phyloP scores from a whole-genome alignment of 2,113 vertebrate species.

The Amblyopsis rosae region DNA sequence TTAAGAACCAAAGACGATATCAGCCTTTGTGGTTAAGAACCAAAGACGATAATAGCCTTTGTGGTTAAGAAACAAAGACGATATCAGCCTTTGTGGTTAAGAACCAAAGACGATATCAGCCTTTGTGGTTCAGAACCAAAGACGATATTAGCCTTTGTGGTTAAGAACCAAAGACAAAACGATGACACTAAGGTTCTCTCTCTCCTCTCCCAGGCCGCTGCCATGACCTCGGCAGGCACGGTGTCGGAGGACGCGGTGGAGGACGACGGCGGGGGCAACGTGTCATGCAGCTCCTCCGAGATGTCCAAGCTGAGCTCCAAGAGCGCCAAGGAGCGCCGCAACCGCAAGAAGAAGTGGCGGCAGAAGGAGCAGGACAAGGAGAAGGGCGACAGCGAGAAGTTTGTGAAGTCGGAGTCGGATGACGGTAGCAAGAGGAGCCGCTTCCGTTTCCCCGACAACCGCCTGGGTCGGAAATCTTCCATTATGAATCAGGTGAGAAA shows the following conservation, averaged over 20 bases:
- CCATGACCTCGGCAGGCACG: constrained; percentile 94
- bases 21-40: too few relatives aligned
- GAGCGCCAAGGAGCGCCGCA: constrained; percentile 95
- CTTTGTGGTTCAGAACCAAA: too few relatives aligned
- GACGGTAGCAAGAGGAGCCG: constrained; percentile 94
- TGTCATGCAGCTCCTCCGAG: constrained; percentile 94
- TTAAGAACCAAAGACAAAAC: too few relatives aligned
- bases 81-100: too few relatives aligned
- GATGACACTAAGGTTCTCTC: background rate
- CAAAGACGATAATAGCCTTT: too few relatives aligned
- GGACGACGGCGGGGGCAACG: constrained; percentile 87
- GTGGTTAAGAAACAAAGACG: too few relatives aligned
- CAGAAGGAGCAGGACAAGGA: constrained; percentile 96
- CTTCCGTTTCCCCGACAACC: constrained; percentile 90
- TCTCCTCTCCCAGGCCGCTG: constrained; percentile 78
- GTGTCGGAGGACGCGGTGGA: constrained; percentile 94
- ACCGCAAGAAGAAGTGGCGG: constrained; percentile 90
- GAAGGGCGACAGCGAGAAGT: constrained; percentile 94
- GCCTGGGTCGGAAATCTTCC: constrained; percentile 92
- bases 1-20: too few relatives aligned
- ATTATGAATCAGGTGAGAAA: constrained; percentile 97
- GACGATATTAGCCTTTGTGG: too few relatives aligned
- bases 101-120: too few relatives aligned
- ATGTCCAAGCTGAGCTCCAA: constrained; percentile 97
- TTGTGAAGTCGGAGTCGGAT: constrained; percentile 96